Conservation (phyloP, 2,888 invertebrate genomes). For the Zaprionus bogoriensis region DNA sequence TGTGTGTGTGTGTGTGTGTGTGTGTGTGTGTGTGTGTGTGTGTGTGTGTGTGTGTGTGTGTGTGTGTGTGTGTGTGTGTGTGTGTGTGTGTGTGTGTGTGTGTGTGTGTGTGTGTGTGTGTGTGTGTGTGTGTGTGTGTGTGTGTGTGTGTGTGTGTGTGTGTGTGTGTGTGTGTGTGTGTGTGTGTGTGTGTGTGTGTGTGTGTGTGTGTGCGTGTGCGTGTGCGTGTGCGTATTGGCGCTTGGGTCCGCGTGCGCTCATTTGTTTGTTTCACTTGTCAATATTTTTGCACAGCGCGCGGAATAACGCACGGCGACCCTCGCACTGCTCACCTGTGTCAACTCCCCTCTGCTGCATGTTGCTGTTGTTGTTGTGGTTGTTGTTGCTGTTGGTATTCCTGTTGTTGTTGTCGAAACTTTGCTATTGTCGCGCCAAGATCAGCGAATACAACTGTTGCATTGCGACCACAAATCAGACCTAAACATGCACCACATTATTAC, state of each 20-base stretch:
- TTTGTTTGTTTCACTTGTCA: conserved; percentile 62
- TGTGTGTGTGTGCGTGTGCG: conserved; percentile 1
- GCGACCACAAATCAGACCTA: too few relatives aligned
- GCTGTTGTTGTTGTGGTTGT: not conserved
- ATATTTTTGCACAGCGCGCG: conserved; percentile 31
- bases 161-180: conserved; percentile 8
- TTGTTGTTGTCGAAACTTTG: too few relatives aligned
- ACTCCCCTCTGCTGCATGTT: conserved; percentile 1
- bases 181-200: conserved; percentile 7
- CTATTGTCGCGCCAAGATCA: too few relatives aligned
- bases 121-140: conserved; percentile 1
- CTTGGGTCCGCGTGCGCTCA: conserved; percentile 36
- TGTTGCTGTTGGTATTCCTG: not conserved
- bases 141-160: conserved; percentile 2
- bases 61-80: conserved; percentile 24
- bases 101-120: conserved; percentile 5
- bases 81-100: conserved; percentile 7
- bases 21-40: conserved; percentile 17
- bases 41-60: conserved; percentile 42
- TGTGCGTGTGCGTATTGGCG: conserved; percentile 13
- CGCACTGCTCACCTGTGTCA: conserved; percentile 4
- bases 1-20: not conserved
- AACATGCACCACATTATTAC: too few relatives aligned
- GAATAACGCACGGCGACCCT: conserved; percentile 3
- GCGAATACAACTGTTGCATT: too few relatives aligned